phyloP scores from a whole-genome alignment of 1,140 invertebrate genomes.

The Chrysoperla carnea region DNA sequence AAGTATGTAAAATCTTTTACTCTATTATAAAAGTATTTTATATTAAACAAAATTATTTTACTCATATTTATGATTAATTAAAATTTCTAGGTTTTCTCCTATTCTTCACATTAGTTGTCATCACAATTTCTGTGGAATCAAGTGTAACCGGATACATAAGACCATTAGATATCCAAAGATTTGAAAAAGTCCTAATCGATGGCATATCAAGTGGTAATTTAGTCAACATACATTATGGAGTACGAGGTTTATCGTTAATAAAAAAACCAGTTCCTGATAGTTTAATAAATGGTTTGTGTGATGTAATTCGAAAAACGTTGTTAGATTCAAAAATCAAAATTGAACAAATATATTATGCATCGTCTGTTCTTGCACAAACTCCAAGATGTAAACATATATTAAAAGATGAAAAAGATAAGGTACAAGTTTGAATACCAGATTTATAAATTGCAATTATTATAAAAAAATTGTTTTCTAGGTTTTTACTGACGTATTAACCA shows the following conservation, averaged over 20 bases:
- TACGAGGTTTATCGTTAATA: constrained; percentile 12
- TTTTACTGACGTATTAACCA: constrained; percentile 11
- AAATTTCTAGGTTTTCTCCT: no score
- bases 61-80: no score
- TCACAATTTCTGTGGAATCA: background rate
- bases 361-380: constrained; percentile 4
- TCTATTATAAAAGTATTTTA: no score
- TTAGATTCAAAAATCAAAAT: constrained; percentile 7
- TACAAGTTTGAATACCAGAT: no score
- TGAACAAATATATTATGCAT: constrained; percentile 12
- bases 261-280: constrained; percentile 8
- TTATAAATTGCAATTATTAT: constrained; percentile 7
- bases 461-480: constrained; percentile 12
- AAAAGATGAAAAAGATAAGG: no score
- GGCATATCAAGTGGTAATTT: constrained; percentile 7
- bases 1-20: no score
- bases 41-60: no score
- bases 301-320: constrained; percentile 9
- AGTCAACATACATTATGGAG: constrained; percentile 11
- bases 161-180: background rate
- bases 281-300: constrained; percentile 10
- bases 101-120: no score
- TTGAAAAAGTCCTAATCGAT: background rate
- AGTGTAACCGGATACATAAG: background rate
- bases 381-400: no score